Percentiles rank a stretch among this genome's conserved stretches.
These are phyloP conservation scores for Liparis tanakae DNA, from an alignment of 2,797 vertebrate species.

Conservation along the genomic window DNA sequence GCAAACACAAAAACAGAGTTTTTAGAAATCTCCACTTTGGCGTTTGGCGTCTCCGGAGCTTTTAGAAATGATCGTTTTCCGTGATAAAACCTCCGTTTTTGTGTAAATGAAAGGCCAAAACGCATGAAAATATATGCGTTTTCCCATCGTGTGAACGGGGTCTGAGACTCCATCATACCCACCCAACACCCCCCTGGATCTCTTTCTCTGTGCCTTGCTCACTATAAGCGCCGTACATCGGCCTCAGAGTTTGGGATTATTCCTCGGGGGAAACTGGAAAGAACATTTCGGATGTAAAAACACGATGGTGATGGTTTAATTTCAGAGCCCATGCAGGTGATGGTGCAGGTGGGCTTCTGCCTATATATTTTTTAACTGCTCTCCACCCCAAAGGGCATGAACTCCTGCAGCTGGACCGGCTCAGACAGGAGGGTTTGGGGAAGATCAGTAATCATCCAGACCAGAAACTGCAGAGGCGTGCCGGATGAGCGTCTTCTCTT, in stretches of 20 bases:
- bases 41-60: too few relatives aligned
- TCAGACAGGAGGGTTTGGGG: background rate
- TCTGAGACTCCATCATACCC: background rate
- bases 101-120: too few relatives aligned
- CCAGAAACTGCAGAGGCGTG: background rate
- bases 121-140: too few relatives aligned
- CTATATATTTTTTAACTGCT: background rate
- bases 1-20: too few relatives aligned
- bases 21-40: too few relatives aligned
- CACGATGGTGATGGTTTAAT: too few relatives aligned
- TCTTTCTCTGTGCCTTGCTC: background rate
- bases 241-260: too few relatives aligned
- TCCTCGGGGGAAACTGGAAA: too few relatives aligned
- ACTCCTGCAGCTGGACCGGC: background rate
- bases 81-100: too few relatives aligned
- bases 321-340: background rate
- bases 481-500: slow-evolving; percentile 10
- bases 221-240: background rate
- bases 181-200: background rate
- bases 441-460: background rate
- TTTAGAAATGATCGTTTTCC: too few relatives aligned
- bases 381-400: background rate
- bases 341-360: background rate
- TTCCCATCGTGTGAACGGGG: too few relatives aligned
- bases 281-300: too few relatives aligned